phyloP scores from a whole-genome alignment of 1,140 invertebrate species.

The Nasonia vitripennis region DNA sequence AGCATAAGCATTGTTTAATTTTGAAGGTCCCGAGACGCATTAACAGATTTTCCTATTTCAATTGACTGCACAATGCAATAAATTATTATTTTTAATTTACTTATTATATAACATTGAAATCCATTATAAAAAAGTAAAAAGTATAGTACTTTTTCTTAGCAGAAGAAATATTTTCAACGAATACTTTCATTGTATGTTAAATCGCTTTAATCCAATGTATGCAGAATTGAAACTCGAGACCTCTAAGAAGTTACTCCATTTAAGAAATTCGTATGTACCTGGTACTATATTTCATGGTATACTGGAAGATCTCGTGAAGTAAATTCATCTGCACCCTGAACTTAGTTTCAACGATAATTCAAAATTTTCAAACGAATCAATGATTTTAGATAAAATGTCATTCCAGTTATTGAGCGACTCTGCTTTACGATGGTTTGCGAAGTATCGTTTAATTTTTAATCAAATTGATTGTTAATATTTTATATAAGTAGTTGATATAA shows the following conservation, averaged over 20 bases:
- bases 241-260: conserved; percentile 20
- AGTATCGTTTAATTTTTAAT: background rate
- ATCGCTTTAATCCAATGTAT: background rate
- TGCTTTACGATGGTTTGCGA: too few relatives aligned
- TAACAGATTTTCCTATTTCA: background rate
- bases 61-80: too few relatives aligned
- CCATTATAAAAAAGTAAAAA: too few relatives aligned
- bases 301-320: conserved; percentile 8
- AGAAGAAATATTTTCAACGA: too few relatives aligned
- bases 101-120: too few relatives aligned
- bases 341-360: background rate
- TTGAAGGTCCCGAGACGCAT: background rate
- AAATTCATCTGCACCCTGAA: background rate
- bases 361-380: background rate
- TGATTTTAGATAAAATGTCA: too few relatives aligned
- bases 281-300: background rate
- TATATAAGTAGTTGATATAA: background rate
- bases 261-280: conserved; percentile 2
- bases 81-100: too few relatives aligned
- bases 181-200: too few relatives aligned
- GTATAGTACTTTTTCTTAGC: too few relatives aligned
- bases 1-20: background rate
- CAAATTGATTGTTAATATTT: background rate
- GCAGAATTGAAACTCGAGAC: background rate
- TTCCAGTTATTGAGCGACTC: too few relatives aligned